A percentile compares a stretch with the other conserved stretches of the same genome.
Conservation (phyloP, 1,140 invertebrate genomes). For the Bombus soroeensis region DNA sequence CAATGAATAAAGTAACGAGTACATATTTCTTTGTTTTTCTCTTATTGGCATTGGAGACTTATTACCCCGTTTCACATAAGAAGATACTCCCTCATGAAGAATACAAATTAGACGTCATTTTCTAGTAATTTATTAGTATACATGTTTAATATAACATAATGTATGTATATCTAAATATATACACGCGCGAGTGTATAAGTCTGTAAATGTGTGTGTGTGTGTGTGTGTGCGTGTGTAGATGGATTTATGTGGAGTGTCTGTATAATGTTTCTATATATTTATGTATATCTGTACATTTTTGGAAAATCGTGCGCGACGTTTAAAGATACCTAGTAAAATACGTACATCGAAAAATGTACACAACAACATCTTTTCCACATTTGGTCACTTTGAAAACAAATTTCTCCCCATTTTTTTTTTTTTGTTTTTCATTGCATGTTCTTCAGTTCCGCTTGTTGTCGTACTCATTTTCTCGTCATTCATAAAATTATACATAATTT, state of each 20-base stretch:
- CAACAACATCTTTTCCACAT: not conserved
- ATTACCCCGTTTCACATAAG: not conserved
- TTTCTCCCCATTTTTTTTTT: no score
- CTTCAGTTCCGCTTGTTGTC: not conserved
- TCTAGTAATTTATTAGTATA: constrained; percentile 47
- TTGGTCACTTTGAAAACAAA: constrained; percentile 25
- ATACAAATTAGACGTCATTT: not conserved
- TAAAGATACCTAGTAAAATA: constrained; percentile 22
- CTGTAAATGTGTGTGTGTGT: not conserved
- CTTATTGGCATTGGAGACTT: no score
- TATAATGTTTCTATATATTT: not conserved
- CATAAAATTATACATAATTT: not conserved
- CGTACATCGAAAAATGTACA: constrained; percentile 23
- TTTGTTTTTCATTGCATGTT: not conserved
- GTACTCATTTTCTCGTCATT: not conserved
- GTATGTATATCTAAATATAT: constrained; percentile 11
- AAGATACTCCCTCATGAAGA: no score
- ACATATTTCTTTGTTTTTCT: not conserved
- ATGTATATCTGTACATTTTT: constrained; percentile 31
- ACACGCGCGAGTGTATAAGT: not conserved
- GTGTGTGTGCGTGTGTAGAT: not conserved
- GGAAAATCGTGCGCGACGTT: constrained; percentile 3
- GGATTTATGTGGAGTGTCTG: not conserved
- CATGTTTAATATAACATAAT: constrained; percentile 23
- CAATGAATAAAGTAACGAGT: not conserved